Evolutionary conservation across 1,140 invertebrate genomes (phyloP), one percentile per base, ranked within the genome.

Genomic region (Megalopta genalis): DNA sequence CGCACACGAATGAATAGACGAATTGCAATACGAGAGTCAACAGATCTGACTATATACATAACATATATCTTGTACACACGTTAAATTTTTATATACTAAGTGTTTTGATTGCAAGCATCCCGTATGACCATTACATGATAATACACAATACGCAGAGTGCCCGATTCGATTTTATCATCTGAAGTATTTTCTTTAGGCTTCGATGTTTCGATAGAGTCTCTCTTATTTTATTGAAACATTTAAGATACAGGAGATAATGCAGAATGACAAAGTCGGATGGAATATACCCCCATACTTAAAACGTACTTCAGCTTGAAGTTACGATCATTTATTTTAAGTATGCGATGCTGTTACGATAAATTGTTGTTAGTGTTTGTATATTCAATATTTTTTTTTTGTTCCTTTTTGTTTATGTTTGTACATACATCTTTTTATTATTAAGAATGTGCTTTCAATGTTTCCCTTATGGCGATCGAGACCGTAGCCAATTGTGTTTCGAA

Each of bases 381-480:
- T 60, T 39, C 10, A 18, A 6, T 46, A 23, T 21, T 16, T n/a
- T 52, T 77, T 49, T 70, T 49, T 63, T 46, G 23, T 52, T 79
- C 49, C 27, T 70, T 23, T 37, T 21, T 52, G 16, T 52, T 52
- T 21, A 52, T 18, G 49, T 52, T 46, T 79, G 21, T n/a, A 57
- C 54, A 57, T 57, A 57, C 8, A 57, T 73, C 25, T 32, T 59
- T 81, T 77, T 84, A 74, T 85, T 85, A 85, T 85, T 85, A 85
- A 85, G 83, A 85, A 85, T 85, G 83, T 85, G 83, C 83, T 85
- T 85, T 85, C 77, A 79, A 84, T 85, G 73, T 85, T 84, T 65
- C 42, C 42, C 60, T 65, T 75, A 77, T 81, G 83, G 42, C 64
- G 80, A 78, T 81, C 77, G 68, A 85, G 83, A 81, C 62, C 74